Conservation (phyloP, 64 coral and sea anemone genomes). For the Montipora efflorescens region DNA sequence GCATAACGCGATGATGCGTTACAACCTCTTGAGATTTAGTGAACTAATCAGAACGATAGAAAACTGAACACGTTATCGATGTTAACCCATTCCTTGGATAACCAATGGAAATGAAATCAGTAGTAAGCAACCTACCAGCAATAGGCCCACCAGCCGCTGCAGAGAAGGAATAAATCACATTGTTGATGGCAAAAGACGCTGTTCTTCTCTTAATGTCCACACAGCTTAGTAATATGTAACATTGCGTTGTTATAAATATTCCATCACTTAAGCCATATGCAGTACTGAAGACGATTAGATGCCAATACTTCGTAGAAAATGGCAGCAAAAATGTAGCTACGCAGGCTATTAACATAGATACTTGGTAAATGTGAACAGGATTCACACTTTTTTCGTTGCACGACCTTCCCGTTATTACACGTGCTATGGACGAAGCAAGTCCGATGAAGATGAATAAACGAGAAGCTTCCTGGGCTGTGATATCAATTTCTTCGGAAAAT, state of each 20-base stretch:
- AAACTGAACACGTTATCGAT: too few relatives aligned
- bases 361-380: constrained; percentile 19
- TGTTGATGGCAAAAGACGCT: constrained; percentile 17
- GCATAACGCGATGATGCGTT: too few relatives aligned
- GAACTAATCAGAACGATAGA: too few relatives aligned
- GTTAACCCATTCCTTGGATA: too few relatives aligned
- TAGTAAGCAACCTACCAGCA: not conserved
- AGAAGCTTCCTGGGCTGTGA: constrained; percentile 19
- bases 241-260: constrained; percentile 24
- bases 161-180: constrained; percentile 2
- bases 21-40: too few relatives aligned
- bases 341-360: not conserved
- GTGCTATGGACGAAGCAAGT: constrained; percentile 1
- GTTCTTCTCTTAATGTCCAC: constrained; percentile 4
- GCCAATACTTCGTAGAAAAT: not conserved
- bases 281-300: constrained; percentile 28
- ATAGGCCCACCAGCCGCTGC: constrained; percentile 11
- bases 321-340: not conserved
- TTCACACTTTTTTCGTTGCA: constrained; percentile 21
- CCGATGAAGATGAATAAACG: constrained; percentile 54
- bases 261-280: constrained; percentile 49
- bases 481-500: constrained; percentile 26
- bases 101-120: too few relatives aligned
- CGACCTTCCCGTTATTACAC: constrained; percentile 11
- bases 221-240: constrained; percentile 35